phyloP scores from a whole-genome alignment of 2,113 vertebrate species.

The Nibea albiflora region DNA sequence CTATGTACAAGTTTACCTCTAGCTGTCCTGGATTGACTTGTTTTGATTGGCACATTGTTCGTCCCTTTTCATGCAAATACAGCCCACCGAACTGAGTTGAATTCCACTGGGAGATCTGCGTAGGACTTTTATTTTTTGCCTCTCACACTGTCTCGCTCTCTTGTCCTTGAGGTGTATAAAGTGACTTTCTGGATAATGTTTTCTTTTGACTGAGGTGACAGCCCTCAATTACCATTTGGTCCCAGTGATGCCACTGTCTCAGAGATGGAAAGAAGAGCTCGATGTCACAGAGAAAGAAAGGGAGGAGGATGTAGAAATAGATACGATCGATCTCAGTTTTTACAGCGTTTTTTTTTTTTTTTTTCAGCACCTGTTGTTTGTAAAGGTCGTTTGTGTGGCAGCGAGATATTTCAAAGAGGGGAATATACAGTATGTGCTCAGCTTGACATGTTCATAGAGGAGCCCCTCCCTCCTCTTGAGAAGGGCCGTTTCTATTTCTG shows the following conservation, averaged over 20 bases:
- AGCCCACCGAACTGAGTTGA: background rate
- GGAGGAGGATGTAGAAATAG: constrained; percentile 20
- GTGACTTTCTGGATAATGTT: constrained; percentile 43
- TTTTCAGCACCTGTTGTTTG: constrained; percentile 49
- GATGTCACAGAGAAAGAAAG: background rate
- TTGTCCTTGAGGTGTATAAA: constrained; percentile 37
- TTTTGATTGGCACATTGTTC: background rate
- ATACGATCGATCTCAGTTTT: constrained; percentile 43
- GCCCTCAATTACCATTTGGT: constrained; percentile 52
- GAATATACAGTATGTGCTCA: constrained; percentile 40
- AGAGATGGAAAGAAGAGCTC: constrained; percentile 1
- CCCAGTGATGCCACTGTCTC: constrained; percentile 41
- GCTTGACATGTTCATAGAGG: constrained; percentile 45
- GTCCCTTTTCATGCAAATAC: constrained; percentile 2
- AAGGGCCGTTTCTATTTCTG: constrained; percentile 35
- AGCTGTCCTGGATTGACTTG: background rate
- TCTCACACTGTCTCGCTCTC: background rate
- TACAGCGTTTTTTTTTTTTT: background rate
- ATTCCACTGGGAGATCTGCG: background rate
- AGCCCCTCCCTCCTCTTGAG: constrained; percentile 39
- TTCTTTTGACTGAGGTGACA: constrained; percentile 51
- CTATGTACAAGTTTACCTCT: background rate
- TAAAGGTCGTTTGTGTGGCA: constrained; percentile 43
- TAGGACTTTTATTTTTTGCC: background rate
- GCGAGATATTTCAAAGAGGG: constrained; percentile 45